Evolutionary conservation across 1,140 invertebrate genomes (phyloP).

Genomic region (Copidosoma floridanum): DNA sequence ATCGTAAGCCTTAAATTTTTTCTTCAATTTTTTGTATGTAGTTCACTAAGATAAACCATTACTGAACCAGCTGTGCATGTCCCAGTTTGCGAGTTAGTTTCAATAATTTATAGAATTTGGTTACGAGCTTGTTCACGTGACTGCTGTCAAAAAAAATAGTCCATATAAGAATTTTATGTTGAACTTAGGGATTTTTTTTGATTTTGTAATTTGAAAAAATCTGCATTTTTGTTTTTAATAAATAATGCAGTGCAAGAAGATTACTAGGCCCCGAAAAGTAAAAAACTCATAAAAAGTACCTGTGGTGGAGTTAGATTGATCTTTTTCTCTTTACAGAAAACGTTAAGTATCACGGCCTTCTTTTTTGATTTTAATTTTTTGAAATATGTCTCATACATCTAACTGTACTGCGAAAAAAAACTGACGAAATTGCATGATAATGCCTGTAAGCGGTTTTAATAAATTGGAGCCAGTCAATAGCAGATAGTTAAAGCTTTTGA

Average conservation of each 20-base stretch:
- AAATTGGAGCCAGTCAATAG: constrained; percentile 35
- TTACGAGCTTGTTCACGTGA: neutral
- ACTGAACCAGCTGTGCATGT: too few relatives aligned
- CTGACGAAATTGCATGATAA: constrained; percentile 40
- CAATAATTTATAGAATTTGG: neutral
- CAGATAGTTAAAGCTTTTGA: constrained; percentile 3
- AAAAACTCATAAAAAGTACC: constrained; percentile 35
- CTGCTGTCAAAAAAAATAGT: constrained; percentile 39
- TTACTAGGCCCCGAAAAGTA: constrained; percentile 38
- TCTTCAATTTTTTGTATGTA: neutral
- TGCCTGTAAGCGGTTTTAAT: constrained; percentile 30
- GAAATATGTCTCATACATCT: constrained; percentile 48
- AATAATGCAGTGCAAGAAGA: constrained; percentile 29
- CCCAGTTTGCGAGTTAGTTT: too few relatives aligned
- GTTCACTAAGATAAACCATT: too few relatives aligned
- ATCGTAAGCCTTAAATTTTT: neutral
- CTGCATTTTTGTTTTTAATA: constrained; percentile 41
- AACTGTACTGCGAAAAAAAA: constrained; percentile 29
- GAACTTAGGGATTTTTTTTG: constrained; percentile 36
- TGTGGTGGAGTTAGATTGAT: constrained; percentile 20
- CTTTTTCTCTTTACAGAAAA: constrained; percentile 36
- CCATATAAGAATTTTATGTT: constrained; percentile 38
- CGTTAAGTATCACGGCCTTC: constrained; percentile 32
- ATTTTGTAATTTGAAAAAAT: constrained; percentile 20
- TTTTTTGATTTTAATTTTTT: constrained; percentile 34